phyloP scores from a whole-genome alignment of 1,140 invertebrate species.

The Coboldia fuscipes region DNA sequence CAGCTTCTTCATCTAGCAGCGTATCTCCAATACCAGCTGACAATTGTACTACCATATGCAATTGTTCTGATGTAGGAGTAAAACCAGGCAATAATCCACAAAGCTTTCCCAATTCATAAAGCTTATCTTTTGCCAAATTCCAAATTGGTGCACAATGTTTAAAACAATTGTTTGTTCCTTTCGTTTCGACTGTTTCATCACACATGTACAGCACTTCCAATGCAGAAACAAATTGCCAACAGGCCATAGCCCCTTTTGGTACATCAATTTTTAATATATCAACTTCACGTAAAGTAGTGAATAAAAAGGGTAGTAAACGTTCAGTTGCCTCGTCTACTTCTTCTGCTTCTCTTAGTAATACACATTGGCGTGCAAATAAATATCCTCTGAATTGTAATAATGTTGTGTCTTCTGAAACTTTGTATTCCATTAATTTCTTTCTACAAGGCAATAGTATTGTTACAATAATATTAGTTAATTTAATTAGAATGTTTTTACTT shows the following conservation, averaged over 20 bases:
- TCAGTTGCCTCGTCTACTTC: slow-evolving; percentile 18
- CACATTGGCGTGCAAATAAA: slow-evolving; percentile 80
- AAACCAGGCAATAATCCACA: slow-evolving; percentile 79
- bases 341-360: slow-evolving; percentile 13
- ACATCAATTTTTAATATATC: slow-evolving; percentile 21
- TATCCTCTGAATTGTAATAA: slow-evolving; percentile 85
- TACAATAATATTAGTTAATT: too few relatives aligned
- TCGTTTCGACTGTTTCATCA: slow-evolving; percentile 42
- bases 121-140: slow-evolving; percentile 83
- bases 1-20: slow-evolving; percentile 9
- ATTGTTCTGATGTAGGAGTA: slow-evolving; percentile 63
- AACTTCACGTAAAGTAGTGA: slow-evolving; percentile 17
- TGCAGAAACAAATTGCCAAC: slow-evolving; percentile 84
- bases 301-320: slow-evolving; percentile 14
- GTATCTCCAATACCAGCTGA: slow-evolving; percentile 73
- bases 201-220: slow-evolving; percentile 70
- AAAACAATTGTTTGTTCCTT: slow-evolving; percentile 47
- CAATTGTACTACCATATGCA: slow-evolving; percentile 73
- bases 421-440: slow-evolving; percentile 40
- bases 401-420: slow-evolving; percentile 46
- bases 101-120: slow-evolving; percentile 66
- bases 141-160: slow-evolving; percentile 74
- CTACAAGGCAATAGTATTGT: too few relatives aligned
- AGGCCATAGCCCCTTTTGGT: slow-evolving; percentile 64
- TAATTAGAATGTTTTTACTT: too few relatives aligned